Percentiles rank a stretch among this genome's conserved stretches.
phyloP scores from a whole-genome alignment of 2,113 vertebrate species.

The Xiphias gladius region DNA sequence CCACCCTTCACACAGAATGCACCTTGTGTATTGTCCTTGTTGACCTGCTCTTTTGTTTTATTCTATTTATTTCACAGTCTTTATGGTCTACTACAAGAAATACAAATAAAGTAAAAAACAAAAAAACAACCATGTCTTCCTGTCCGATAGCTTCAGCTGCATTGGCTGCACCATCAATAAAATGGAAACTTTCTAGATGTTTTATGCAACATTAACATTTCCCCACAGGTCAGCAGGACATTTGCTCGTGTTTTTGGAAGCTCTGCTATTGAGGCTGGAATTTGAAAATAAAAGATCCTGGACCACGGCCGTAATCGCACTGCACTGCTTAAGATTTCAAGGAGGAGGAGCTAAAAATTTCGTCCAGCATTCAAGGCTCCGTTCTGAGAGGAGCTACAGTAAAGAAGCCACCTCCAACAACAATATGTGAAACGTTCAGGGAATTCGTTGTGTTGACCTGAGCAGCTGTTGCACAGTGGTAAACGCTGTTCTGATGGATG shows the following conservation, averaged over 20 bases:
- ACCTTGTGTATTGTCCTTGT: too few species aligned
- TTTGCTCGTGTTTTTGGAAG: not conserved
- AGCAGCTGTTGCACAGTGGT: constrained; percentile 90
- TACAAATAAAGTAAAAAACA: too few species aligned
- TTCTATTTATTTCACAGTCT: too few species aligned
- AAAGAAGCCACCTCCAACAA: not conserved
- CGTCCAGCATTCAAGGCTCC: too few species aligned
- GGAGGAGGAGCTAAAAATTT: too few species aligned
- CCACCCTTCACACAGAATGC: too few species aligned
- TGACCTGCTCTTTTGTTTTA: too few species aligned
- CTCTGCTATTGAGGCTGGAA: not conserved
- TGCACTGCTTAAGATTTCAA: not conserved
- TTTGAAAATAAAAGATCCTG: not conserved
- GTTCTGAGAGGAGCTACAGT: too few species aligned
- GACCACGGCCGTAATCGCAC: not conserved
- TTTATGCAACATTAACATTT: not conserved
- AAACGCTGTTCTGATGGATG: constrained; percentile 92
- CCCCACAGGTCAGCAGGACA: too few species aligned
- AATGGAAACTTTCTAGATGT: not conserved
- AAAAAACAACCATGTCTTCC: too few species aligned
- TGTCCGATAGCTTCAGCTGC: not conserved
- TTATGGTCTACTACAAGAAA: too few species aligned
- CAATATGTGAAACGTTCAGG: not conserved
- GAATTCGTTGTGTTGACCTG: constrained; percentile 86
- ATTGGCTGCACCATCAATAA: too few species aligned